Base-by-base conservation (phyloP, 2,888 invertebrate genomes). In the Augochlorella aurata region DNA sequence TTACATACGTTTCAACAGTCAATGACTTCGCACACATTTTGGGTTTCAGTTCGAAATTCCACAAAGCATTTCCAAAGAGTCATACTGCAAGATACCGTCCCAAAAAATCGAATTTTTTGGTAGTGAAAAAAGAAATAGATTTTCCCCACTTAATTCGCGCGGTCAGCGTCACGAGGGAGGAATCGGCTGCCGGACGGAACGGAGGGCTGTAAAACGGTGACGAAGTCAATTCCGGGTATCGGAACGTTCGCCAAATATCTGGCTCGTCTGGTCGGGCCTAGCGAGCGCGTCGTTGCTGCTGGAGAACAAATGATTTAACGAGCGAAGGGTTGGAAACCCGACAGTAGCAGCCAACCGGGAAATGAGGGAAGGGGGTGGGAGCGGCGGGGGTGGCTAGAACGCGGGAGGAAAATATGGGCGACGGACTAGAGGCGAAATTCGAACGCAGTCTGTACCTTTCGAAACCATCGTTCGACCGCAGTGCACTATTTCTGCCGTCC, bases 261-360 rank as follows among this genome's bases (percentile, higher is more conserved):
- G 69, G 69, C 58, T 45, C 58, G 61, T 77, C 72, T 70, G 63
- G 80, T 54, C 66, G 44, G 49, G 52, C 44, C 47, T 63, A 79
- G 85, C 87, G 84, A 79, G 73, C 81, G 73, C 80, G 87, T 49
- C 18, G 77, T 79, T 38, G 87, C 84, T 58, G 87, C 83, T 84
- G 85, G 86, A 87, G 90, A 90, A 91, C 92, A 90, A 91, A 90
- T 89, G 91, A 90, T 89, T 91, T 92, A 92, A 92, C 90, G 90
- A 91, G 89, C 85, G 85, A 88, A 90, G 90, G 90, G 89, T 87
- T 89, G 88, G 87, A 90, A 89, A 87, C 79, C 89, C 88, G 88
- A 87, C 88, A 87, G 90, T 89, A 82, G 86, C 91, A 91, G 90
- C 90, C 89, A 89, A 90, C 88, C 89, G 89, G 77, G 87, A 88